Evolutionary conservation across 2,113 vertebrate genomes (phyloP), one percentile per base, ranked within the genome.

Genomic region (Pachycephala philippinensis): DNA sequence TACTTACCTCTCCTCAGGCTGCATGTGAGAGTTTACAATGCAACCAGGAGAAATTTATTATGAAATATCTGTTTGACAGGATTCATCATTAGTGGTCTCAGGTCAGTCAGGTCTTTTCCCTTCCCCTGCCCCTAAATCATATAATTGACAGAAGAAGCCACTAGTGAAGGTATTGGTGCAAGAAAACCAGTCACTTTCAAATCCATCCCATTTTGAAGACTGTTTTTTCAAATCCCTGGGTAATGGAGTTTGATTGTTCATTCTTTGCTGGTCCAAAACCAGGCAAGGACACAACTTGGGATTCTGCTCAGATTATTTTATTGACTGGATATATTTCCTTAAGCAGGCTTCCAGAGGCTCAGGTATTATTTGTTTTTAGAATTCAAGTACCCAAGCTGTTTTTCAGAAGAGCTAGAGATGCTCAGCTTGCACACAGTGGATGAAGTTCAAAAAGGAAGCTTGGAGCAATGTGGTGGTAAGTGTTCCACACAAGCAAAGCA

Each of bases 1-100:
- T 66, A 8, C 61, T 88, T 95, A 65, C 86, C 57, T 89, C 56
- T 94, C 13, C 33, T 87, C 12, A 28, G 74, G 37, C 84, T 83
- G 57, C 40, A 16, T 92, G 52, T 39, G 47, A 78, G 56, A 52
- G 33, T 74, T 85, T 69, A 30, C 31, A 70, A 4, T 27, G 30
- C 57, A 37, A 23, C 2, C 17, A 70, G 61, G 44, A 54, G 27
- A 54, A 61, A 76, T 26, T 37, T 52, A 20, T 31, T 33, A 69
- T 18, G 42, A 44, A 83, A 81, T 13, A 59, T 35, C 22, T 10
- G 6, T 69, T 30, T 47, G 33, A 27, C 7, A 44, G 16, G n/a
- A 40, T 86, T 93, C 6, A 19, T 20, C 10, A 0, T 60, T 39
- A 13, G 10, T 57, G 44, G 28, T 17, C 53, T 85, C 33, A 35